Evolutionary conservation across 2,888 invertebrate species (phyloP).

Genomic region (Platycnemis pennipes): DNA sequence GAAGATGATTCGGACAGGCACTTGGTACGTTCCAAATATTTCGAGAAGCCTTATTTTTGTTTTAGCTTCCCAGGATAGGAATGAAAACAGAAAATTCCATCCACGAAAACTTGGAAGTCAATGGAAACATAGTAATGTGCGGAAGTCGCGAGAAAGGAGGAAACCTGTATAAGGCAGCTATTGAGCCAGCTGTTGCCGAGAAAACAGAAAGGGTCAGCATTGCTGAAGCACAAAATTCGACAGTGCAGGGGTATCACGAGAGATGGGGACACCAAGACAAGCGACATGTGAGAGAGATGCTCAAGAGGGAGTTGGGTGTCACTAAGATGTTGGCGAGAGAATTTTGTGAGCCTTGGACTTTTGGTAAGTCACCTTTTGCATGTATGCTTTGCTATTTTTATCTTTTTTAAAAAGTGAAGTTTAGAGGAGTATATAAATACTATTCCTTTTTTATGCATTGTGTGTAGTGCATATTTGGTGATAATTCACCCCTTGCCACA

Average conservation of each 20-base stretch:
- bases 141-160: slow-evolving; percentile 71
- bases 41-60: slow-evolving; percentile 75
- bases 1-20: slow-evolving; percentile 72
- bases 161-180: slow-evolving; percentile 73
- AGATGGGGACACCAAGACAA: slow-evolving; percentile 76
- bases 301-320: slow-evolving; percentile 70
- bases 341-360: too few species aligned
- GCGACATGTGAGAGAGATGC: slow-evolving; percentile 74
- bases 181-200: slow-evolving; percentile 72
- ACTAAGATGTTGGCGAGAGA: too few species aligned
- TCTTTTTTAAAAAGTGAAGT: too few species aligned
- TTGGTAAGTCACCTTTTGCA: too few species aligned
- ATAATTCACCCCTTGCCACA: too few species aligned
- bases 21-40: slow-evolving; percentile 75
- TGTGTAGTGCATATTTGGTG: too few species aligned
- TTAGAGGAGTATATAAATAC: too few species aligned
- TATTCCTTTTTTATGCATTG: too few species aligned
- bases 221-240: slow-evolving; percentile 68
- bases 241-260: slow-evolving; percentile 74
- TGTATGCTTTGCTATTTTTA: too few species aligned
- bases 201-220: slow-evolving; percentile 70
- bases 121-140: slow-evolving; percentile 52
- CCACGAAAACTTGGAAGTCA: slow-evolving; percentile 65
- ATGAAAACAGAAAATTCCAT: slow-evolving; percentile 71
- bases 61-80: slow-evolving; percentile 73